A percentile compares a stretch with the other conserved stretches of the same genome.
phyloP scores from a whole-genome alignment of 2,113 vertebrate species.

The Oryzias woworae region DNA sequence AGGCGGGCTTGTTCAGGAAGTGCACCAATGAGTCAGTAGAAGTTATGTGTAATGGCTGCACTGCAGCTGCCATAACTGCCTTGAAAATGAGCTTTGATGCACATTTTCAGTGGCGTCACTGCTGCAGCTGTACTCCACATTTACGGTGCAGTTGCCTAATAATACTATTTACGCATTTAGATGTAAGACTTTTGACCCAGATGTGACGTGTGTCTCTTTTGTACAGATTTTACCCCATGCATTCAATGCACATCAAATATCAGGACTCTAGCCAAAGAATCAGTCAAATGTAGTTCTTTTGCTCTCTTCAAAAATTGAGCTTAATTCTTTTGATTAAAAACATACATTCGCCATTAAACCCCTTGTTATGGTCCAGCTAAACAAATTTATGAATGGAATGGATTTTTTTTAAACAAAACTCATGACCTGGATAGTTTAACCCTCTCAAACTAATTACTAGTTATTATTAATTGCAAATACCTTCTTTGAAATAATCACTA shows the following conservation, averaged over 20 bases:
- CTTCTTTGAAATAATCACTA: too few relatives aligned
- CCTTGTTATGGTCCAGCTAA: too few relatives aligned
- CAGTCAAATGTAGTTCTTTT: too few relatives aligned
- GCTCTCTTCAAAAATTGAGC: too few relatives aligned
- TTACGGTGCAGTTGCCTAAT: slow-evolving; percentile 8
- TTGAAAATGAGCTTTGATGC: slow-evolving; percentile 9
- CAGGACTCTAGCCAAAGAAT: slow-evolving; percentile 1
- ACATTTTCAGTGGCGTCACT: slow-evolving; percentile 19
- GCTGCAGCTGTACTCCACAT: slow-evolving; percentile 29
- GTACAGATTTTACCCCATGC: neutral
- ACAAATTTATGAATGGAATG: too few relatives aligned
- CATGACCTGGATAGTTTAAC: too few relatives aligned
- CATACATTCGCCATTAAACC: too few relatives aligned
- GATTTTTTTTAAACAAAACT: too few relatives aligned
- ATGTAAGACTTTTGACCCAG: neutral
- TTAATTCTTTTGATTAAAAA: too few relatives aligned
- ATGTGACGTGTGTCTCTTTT: neutral
- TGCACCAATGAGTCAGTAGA: slow-evolving; percentile 37
- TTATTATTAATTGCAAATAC: too few relatives aligned
- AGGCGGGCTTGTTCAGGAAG: slow-evolving; percentile 56
- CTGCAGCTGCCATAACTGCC: slow-evolving; percentile 4
- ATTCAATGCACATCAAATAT: slow-evolving; percentile 1
- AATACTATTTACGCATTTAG: neutral
- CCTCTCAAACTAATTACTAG: too few relatives aligned
- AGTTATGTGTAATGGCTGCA: slow-evolving; percentile 38